A percentile compares a stretch with the other conserved stretches of the same genome.
phyloP scores from a whole-genome alignment of 2,888 invertebrate genomes.

The Celastrina argiolus region DNA sequence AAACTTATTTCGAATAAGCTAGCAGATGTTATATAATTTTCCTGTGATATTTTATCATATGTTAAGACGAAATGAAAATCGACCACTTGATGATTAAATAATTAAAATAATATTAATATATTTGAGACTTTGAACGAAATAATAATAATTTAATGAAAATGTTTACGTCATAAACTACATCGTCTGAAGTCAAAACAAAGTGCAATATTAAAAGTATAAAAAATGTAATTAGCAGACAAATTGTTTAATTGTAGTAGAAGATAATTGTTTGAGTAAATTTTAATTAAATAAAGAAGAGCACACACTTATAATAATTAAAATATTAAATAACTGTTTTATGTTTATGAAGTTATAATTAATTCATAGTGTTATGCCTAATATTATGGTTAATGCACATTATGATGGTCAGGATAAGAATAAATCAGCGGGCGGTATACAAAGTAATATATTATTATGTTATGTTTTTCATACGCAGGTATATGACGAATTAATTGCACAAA shows the following conservation, averaged over 20 bases:
- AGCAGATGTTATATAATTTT: too few relatives aligned
- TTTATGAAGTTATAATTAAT: not conserved
- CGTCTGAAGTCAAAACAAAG: not conserved
- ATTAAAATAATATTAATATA: not conserved
- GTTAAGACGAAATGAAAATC: not conserved
- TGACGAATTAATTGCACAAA: constrained; percentile 23
- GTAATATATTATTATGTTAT: not conserved
- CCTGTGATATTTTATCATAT: too few relatives aligned
- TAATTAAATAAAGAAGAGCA: not conserved
- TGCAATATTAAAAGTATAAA: not conserved
- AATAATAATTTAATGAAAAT: not conserved
- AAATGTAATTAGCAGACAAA: not conserved
- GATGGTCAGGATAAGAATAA: not conserved
- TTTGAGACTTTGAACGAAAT: not conserved
- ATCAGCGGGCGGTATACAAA: not conserved
- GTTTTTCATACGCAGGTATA: constrained; percentile 4
- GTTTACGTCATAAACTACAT: not conserved
- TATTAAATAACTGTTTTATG: not conserved
- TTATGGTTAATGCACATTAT: not conserved
- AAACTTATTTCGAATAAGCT: too few relatives aligned
- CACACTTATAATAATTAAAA: not conserved
- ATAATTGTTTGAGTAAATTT: not conserved
- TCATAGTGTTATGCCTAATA: not conserved
- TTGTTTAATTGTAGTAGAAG: not conserved
- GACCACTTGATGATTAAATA: too few relatives aligned